Evolutionary conservation across 2,888 invertebrate genomes (phyloP).

Genomic region (Thymelicus lineola): DNA sequence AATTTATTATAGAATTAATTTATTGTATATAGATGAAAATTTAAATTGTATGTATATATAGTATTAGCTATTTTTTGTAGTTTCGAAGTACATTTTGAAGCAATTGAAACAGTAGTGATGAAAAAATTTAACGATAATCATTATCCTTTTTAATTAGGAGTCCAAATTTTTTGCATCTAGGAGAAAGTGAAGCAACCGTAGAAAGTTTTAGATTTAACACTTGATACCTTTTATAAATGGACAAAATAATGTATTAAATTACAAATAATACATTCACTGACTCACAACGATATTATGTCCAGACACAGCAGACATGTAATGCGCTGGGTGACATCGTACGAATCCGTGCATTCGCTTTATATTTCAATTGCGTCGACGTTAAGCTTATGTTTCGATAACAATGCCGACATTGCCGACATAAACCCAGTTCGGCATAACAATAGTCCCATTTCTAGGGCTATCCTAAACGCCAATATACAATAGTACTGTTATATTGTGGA

Average conservation of each 20-base stretch:
- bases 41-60: too few relatives aligned
- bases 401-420: constrained; percentile 13
- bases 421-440: constrained; percentile 28
- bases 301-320: background rate
- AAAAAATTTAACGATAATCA: too few relatives aligned
- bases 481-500: background rate
- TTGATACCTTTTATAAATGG: background rate
- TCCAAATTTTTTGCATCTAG: too few relatives aligned
- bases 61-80: too few relatives aligned
- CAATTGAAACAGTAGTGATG: too few relatives aligned
- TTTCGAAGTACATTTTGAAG: too few relatives aligned
- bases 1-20: background rate
- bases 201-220: background rate
- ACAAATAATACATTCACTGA: background rate
- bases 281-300: background rate
- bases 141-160: too few relatives aligned
- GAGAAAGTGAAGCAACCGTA: too few relatives aligned
- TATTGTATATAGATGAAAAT: too few relatives aligned
- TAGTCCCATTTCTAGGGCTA: constrained; percentile 13
- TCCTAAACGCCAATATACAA: background rate
- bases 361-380: constrained; percentile 32
- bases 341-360: constrained; percentile 30
- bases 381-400: constrained; percentile 28
- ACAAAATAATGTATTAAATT: background rate
- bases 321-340: constrained; percentile 3